These are phyloP conservation scores for Amphimallon solstitiale DNA, from an alignment of 2,888 invertebrate species.

Conservation along the genomic window DNA sequence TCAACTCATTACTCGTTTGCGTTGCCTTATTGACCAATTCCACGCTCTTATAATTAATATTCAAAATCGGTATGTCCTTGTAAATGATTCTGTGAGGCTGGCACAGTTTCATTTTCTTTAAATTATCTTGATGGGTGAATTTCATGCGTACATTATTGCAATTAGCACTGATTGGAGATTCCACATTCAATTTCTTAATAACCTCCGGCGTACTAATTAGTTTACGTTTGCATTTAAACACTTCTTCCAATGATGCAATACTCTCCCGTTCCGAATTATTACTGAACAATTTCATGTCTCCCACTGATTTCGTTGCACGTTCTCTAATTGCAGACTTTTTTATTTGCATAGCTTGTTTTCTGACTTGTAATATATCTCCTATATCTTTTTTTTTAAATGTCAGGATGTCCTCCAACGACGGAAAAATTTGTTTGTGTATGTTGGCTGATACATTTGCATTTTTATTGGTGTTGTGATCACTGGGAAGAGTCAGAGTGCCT, in stretches of 20 bases:
- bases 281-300: not conserved
- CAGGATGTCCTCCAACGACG: conserved; percentile 18
- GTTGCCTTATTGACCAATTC: too few species aligned
- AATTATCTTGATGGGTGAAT: not conserved
- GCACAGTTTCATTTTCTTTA: not conserved
- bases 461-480: too few species aligned
- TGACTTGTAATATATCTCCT: not conserved
- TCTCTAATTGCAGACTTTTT: too few species aligned
- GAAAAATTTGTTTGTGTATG: conserved; percentile 5
- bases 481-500: too few species aligned
- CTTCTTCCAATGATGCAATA: conserved; percentile 10
- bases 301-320: too few species aligned
- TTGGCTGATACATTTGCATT: too few species aligned
- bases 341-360: not conserved
- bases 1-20: too few species aligned
- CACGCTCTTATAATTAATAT: too few species aligned
- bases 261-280: not conserved
- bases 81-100: not conserved
- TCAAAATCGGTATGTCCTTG: too few species aligned
- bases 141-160: not conserved
- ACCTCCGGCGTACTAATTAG: not conserved
- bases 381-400: conserved; percentile 6
- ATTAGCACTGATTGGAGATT: not conserved
- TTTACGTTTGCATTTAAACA: conserved; percentile 20
- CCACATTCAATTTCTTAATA: not conserved